phyloP scores from a whole-genome alignment of 2,888 invertebrate species.

The Ophraella communa region DNA sequence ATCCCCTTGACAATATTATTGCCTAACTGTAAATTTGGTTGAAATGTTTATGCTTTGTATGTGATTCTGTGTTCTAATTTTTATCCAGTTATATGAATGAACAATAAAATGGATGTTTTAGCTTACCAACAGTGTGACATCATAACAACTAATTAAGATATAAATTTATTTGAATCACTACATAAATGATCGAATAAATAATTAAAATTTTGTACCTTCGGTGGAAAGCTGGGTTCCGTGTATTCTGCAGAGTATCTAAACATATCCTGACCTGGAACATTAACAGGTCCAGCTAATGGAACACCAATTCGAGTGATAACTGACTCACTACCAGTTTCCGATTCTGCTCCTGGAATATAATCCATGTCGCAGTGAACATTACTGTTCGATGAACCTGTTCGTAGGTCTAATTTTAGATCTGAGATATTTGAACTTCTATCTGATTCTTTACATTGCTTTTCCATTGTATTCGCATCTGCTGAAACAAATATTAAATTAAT shows the following conservation, averaged over 20 bases:
- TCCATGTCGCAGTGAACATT: slow-evolving; percentile 68
- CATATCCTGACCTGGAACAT: slow-evolving; percentile 73
- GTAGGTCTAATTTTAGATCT: slow-evolving; percentile 86
- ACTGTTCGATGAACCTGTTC: slow-evolving; percentile 82
- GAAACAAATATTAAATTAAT: slow-evolving; percentile 38
- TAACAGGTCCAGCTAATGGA: slow-evolving; percentile 80
- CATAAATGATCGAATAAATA: slow-evolving; percentile 1
- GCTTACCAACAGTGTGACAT: too few relatives aligned
- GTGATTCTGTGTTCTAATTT: too few relatives aligned
- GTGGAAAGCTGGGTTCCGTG: slow-evolving; percentile 79
- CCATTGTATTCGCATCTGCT: slow-evolving; percentile 64
- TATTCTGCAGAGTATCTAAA: slow-evolving; percentile 78
- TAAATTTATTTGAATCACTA: too few relatives aligned
- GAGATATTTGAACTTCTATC: slow-evolving; percentile 92
- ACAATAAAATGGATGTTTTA: too few relatives aligned
- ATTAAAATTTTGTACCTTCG: slow-evolving; percentile 64
- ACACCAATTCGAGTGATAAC: slow-evolving; percentile 69
- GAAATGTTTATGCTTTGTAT: too few relatives aligned
- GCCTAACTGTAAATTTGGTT: too few relatives aligned
- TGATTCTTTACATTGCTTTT: slow-evolving; percentile 74
- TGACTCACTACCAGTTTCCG: slow-evolving; percentile 64
- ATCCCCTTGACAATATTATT: too few relatives aligned
- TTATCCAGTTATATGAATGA: too few relatives aligned
- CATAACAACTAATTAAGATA: too few relatives aligned
- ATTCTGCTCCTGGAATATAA: slow-evolving; percentile 64